Evolutionary conservation across 2,797 vertebrate species (phyloP).

Genomic region (Spinus olivaceus): DNA sequence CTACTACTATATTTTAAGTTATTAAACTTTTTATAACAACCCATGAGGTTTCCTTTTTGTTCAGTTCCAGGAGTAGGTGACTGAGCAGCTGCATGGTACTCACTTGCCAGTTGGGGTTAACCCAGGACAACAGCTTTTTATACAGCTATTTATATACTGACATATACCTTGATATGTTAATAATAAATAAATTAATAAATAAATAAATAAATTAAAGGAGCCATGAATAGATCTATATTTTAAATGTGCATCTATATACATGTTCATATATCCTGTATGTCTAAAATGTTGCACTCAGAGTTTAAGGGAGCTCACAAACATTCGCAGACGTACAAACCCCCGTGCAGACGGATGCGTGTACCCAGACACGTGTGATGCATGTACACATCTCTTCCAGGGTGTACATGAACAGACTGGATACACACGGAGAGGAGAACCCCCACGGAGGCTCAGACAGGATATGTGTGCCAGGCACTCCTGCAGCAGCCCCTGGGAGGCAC

Average conservation of each 20-base stretch:
- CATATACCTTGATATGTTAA: neutral
- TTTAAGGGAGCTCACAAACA: neutral
- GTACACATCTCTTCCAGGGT: neutral
- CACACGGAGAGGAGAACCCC: neutral
- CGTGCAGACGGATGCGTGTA: rapidly evolving
- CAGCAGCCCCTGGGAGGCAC: neutral
- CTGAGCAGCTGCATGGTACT: neutral
- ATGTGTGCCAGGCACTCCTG: rapidly evolving
- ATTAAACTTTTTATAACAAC: neutral
- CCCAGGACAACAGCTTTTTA: neutral
- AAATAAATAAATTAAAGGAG: neutral
- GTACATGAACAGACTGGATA: neutral
- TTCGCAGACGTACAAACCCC: neutral
- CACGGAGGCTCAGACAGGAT: too few species aligned
- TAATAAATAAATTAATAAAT: too few species aligned
- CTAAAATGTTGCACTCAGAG: neutral
- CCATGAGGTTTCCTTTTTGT: neutral
- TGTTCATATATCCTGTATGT: too few species aligned
- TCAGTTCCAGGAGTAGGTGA: neutral
- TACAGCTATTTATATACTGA: neutral
- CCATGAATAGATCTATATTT: neutral
- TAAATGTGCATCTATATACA: too few species aligned
- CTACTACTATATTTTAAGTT: neutral
- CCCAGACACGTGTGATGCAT: rapidly evolving
- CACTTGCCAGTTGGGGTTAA: neutral